Percentiles rank a stretch among this genome's conserved stretches.
These are phyloP conservation scores for Craniophora ligustri DNA, from an alignment of 2,888 invertebrate species.

Conservation along the genomic window DNA sequence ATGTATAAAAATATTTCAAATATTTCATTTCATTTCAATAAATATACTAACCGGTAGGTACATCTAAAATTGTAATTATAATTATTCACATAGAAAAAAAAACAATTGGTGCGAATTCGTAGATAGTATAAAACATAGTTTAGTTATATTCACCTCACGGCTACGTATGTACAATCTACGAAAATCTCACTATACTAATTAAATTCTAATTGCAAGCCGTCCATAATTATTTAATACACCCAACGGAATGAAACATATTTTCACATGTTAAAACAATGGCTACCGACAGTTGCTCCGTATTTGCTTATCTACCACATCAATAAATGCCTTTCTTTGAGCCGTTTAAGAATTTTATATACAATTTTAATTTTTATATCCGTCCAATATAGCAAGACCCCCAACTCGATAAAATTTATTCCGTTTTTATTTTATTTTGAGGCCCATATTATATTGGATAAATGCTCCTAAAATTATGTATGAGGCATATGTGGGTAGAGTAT, in stretches of 20 bases:
- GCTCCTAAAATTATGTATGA: conserved; percentile 64
- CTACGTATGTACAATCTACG: conserved; percentile 33
- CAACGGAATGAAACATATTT: conserved; percentile 74
- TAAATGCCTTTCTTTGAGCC: conserved; percentile 81
- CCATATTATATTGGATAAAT: conserved; percentile 48
- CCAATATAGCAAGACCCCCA: conserved; percentile 56
- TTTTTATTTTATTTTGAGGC: neutral
- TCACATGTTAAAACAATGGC: conserved; percentile 86
- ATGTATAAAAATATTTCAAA: too few species aligned
- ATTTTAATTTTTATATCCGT: conserved; percentile 77
- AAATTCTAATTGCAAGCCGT: conserved; percentile 78
- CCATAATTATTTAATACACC: conserved; percentile 75
- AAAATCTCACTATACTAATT: conserved; percentile 69
- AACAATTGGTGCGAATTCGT: conserved; percentile 9
- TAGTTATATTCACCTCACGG: too few species aligned
- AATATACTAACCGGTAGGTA: too few species aligned
- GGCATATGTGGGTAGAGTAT: conserved; percentile 66
- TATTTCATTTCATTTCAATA: too few species aligned
- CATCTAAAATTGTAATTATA: too few species aligned
- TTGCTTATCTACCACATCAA: conserved; percentile 80
- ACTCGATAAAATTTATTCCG: neutral
- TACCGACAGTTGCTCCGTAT: conserved; percentile 79
- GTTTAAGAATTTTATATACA: conserved; percentile 76
- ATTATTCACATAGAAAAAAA: conserved; percentile 27
- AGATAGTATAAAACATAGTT: too few species aligned